Conservation (phyloP, 2,113 vertebrate species). For the Recurvirostra avosetta region DNA sequence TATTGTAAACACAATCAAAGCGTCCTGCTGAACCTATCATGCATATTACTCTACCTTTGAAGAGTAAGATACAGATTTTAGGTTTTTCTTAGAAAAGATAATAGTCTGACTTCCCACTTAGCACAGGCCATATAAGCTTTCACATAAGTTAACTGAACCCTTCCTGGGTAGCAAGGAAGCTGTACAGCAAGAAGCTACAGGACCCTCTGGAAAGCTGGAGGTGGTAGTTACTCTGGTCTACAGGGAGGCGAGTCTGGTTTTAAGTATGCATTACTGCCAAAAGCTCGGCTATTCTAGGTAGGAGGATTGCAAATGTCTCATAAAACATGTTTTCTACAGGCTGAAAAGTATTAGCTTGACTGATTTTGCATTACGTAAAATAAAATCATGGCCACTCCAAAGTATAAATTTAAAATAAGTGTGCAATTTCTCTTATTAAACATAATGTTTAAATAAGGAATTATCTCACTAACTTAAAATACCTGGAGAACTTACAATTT, state of each 20-base stretch:
- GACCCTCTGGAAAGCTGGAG: not conserved
- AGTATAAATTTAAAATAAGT: not conserved
- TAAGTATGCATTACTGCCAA: not conserved
- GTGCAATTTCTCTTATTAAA: not conserved
- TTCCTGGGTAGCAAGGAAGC: not conserved
- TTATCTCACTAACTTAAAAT: not conserved
- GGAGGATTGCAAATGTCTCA: not conserved
- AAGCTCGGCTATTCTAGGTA: not conserved
- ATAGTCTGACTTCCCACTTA: not conserved
- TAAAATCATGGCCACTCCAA: not conserved
- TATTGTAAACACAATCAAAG: not conserved
- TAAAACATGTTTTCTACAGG: not conserved
- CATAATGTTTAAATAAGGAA: not conserved
- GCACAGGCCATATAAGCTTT: not conserved
- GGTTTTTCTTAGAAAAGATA: not conserved
- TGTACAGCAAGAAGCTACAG: not conserved
- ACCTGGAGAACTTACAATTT: not conserved
- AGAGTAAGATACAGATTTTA: not conserved
- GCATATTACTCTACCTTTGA: not conserved
- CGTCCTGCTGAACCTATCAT: not conserved
- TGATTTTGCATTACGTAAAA: not conserved
- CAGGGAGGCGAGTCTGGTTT: not conserved
- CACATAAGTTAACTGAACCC: not conserved
- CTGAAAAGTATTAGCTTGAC: not conserved
- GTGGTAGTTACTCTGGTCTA: not conserved